Conservation (phyloP, 2,113 vertebrate species). For the Myanophis thanlyinensis region DNA sequence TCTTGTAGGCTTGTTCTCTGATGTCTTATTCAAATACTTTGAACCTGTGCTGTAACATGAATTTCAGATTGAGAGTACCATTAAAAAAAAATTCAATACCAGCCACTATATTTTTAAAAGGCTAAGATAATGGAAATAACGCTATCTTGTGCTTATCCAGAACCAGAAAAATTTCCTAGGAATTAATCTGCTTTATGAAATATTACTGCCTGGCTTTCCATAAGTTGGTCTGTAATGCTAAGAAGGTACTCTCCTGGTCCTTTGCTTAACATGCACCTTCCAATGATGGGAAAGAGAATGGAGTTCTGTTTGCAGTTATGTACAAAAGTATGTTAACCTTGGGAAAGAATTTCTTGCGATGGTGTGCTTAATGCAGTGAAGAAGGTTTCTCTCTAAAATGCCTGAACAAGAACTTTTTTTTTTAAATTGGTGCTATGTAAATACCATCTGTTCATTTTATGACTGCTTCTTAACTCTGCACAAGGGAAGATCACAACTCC, state of each 20-base stretch:
- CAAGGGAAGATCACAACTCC: background rate
- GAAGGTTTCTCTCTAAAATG: background rate
- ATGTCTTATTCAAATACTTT: background rate
- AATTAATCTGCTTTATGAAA: background rate
- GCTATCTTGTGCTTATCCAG: background rate
- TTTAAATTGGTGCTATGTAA: background rate
- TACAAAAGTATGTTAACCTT: background rate
- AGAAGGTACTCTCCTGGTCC: background rate
- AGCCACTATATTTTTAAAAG: background rate
- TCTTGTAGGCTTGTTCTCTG: background rate
- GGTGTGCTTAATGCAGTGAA: background rate
- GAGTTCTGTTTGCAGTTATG: background rate
- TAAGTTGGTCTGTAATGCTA: background rate
- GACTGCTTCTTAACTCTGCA: background rate
- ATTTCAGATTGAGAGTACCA: background rate
- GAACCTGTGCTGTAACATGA: background rate
- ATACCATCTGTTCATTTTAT: background rate
- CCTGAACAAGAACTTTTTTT: background rate
- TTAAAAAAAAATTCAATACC: background rate
- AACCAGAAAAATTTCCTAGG: background rate
- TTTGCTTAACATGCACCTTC: background rate
- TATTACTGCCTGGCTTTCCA: background rate
- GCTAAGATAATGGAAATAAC: background rate
- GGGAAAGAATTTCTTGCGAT: background rate
- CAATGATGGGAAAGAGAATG: background rate